These are phyloP conservation scores for Indicator indicator DNA, from an alignment of 2,113 vertebrate genomes.

Conservation along the genomic window DNA sequence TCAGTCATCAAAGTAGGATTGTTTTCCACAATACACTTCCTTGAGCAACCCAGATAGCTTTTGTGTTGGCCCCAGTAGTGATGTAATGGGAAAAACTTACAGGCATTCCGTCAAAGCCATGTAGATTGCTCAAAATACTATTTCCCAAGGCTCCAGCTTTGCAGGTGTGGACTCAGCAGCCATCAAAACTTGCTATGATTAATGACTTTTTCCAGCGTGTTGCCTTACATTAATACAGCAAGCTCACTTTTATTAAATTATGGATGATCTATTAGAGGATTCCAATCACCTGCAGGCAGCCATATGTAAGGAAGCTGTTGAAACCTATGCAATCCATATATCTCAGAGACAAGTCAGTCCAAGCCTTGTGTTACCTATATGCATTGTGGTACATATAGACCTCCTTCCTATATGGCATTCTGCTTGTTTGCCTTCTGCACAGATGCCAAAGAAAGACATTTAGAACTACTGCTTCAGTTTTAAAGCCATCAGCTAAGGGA, in stretches of 20 bases:
- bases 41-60: constrained; percentile 63
- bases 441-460: background rate
- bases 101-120: constrained; percentile 67
- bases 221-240: background rate
- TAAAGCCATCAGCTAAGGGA: background rate
- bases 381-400: accelerated
- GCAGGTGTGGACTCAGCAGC: constrained; percentile 83
- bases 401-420: background rate
- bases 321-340: background rate
- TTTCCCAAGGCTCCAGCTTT: constrained; percentile 78
- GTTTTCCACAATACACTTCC: constrained; percentile 70
- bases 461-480: background rate
- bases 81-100: constrained; percentile 79
- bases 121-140: constrained; percentile 72
- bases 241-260: background rate
- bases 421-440: background rate
- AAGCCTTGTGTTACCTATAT: background rate
- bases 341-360: background rate
- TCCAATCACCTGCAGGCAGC: constrained; percentile 31
- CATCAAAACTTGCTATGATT: constrained; percentile 70
- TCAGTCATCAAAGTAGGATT: constrained; percentile 69
- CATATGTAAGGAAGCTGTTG: background rate
- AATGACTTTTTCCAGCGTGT: constrained; percentile 66
- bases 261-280: background rate
- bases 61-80: constrained; percentile 64